phyloP scores from a whole-genome alignment of 2,113 vertebrate genomes.

The Urocynchramus pylzowi region DNA sequence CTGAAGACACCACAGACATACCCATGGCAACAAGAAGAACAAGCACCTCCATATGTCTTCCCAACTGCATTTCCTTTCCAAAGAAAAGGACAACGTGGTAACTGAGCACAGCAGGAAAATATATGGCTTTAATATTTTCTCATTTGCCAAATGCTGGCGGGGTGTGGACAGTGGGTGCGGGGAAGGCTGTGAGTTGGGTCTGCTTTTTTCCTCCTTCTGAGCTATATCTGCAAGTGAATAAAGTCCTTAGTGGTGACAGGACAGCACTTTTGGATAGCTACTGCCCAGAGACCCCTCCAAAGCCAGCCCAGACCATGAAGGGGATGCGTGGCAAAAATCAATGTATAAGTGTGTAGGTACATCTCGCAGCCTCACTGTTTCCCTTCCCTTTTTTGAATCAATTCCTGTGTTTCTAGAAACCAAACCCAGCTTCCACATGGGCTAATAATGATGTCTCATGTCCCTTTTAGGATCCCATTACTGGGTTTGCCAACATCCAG shows the following conservation, averaged over 20 bases:
- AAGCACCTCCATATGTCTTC: slow-evolving; percentile 46
- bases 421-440: background rate
- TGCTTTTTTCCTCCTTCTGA: background rate
- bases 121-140: background rate
- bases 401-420: background rate
- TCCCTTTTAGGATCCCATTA: background rate
- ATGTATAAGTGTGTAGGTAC: fast-evolving
- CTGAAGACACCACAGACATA: background rate
- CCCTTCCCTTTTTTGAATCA: background rate
- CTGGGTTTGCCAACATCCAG: background rate
- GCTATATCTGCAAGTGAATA: background rate
- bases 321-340: background rate
- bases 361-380: background rate
- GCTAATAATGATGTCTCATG: background rate
- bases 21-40: slow-evolving; percentile 61
- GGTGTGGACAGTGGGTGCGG: background rate
- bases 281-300: background rate
- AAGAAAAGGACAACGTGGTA: slow-evolving; percentile 43
- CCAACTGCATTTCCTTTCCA: slow-evolving; percentile 24
- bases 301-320: background rate
- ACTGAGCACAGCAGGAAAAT: background rate
- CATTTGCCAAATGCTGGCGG: background rate
- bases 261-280: background rate
- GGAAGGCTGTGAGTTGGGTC: background rate
- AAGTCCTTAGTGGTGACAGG: background rate